These are phyloP conservation scores for Fissipunctia ypsillon DNA, from an alignment of 2,888 invertebrate genomes.

Conservation along the genomic window DNA sequence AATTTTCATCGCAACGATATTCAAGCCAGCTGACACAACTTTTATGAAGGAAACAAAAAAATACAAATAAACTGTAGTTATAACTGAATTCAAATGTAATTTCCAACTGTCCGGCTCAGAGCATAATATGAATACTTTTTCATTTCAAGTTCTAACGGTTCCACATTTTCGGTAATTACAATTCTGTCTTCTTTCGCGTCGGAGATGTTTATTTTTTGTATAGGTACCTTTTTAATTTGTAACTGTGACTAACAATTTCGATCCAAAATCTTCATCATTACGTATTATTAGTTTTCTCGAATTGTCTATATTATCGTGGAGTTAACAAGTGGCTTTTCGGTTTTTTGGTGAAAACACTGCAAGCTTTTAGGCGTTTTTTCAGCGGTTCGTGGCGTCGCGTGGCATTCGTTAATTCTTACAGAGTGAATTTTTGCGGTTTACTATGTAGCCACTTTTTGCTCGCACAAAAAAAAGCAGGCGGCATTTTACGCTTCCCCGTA, in stretches of 20 bases:
- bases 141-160: slow-evolving; percentile 59
- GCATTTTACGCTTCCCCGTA: slow-evolving; percentile 57
- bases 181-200: slow-evolving; percentile 41
- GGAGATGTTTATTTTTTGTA: slow-evolving; percentile 31
- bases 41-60: slow-evolving; percentile 65
- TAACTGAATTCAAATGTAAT: slow-evolving; percentile 69
- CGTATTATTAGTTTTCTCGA: background rate
- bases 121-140: slow-evolving; percentile 64
- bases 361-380: slow-evolving; percentile 42
- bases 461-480: slow-evolving; percentile 55
- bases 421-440: slow-evolving; percentile 68
- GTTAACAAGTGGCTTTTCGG: slow-evolving; percentile 54
- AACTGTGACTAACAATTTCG: background rate
- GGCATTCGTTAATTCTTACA: slow-evolving; percentile 66
- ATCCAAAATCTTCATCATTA: slow-evolving; percentile 2
- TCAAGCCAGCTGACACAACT: slow-evolving; percentile 62
- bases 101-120: slow-evolving; percentile 63
- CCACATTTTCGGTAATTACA: slow-evolving; percentile 61
- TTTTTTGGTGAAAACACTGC: slow-evolving; percentile 20
- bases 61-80: slow-evolving; percentile 64
- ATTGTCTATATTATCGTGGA: slow-evolving; percentile 8
- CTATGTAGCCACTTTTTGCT: slow-evolving; percentile 58
- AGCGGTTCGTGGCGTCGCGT: slow-evolving; percentile 36
- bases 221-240: slow-evolving; percentile 24
- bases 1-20: slow-evolving; percentile 51